These are phyloP conservation scores for Argentina silus DNA, from an alignment of 2,797 vertebrate species.

Conservation along the genomic window DNA sequence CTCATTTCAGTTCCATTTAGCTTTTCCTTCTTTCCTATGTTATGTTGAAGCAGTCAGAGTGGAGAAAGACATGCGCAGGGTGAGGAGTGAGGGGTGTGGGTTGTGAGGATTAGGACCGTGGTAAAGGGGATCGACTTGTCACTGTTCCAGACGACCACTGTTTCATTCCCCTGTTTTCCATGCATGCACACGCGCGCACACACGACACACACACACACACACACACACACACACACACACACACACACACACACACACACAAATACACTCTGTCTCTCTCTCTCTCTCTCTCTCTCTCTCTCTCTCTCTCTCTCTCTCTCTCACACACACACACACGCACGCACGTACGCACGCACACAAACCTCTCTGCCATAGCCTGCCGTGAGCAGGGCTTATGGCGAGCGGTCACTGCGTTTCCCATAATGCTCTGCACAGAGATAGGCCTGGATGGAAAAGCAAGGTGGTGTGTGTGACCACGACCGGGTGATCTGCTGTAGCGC, in stretches of 20 bases:
- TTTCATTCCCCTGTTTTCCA: conserved; percentile 55
- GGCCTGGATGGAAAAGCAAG: conserved; percentile 77
- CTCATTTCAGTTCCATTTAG: too few relatives aligned
- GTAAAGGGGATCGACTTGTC: conserved; percentile 32
- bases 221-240: not conserved
- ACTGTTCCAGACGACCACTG: conserved; percentile 36
- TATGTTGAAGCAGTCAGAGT: too few relatives aligned
- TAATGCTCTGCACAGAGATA: conserved; percentile 67
- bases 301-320: not conserved
- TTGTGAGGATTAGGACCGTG: conserved; percentile 36
- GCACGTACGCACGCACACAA: not conserved
- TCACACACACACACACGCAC: conserved; percentile 11
- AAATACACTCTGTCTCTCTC: not conserved
- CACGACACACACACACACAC: not conserved
- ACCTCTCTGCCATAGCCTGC: conserved; percentile 11
- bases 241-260: conserved; percentile 10
- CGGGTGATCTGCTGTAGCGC: conserved; percentile 72
- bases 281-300: not conserved
- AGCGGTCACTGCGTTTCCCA: conserved; percentile 74
- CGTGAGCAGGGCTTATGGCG: conserved; percentile 32
- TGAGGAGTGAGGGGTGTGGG: conserved; percentile 8
- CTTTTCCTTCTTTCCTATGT: too few relatives aligned
- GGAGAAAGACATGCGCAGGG: not conserved
- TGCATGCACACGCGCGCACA: conserved; percentile 1
- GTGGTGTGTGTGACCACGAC: conserved; percentile 42